phyloP scores from a whole-genome alignment of 2,888 invertebrate genomes.

The Aporophyla nigra region DNA sequence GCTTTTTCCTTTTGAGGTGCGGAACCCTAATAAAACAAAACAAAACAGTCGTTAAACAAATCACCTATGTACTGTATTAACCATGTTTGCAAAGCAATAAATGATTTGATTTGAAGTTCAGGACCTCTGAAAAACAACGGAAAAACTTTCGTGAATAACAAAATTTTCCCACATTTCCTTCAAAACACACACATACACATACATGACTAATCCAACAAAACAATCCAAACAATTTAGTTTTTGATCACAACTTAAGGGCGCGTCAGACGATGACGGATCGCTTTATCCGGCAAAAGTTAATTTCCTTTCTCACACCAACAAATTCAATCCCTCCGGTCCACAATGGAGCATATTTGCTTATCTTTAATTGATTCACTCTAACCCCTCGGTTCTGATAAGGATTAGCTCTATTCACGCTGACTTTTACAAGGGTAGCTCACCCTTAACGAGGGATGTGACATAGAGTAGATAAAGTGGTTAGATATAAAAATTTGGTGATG shows the following conservation, averaged over 20 bases:
- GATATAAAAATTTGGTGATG: fast-evolving
- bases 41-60: no score
- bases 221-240: slow-evolving; percentile 80
- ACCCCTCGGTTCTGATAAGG: slow-evolving; percentile 87
- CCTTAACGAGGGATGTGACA: slow-evolving; percentile 84
- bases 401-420: slow-evolving; percentile 90
- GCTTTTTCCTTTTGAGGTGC: no score
- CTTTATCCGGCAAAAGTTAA: slow-evolving; percentile 87
- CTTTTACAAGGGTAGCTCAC: slow-evolving; percentile 89
- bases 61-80: no score
- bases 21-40: no score
- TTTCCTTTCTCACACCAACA: slow-evolving; percentile 88
- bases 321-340: slow-evolving; percentile 83
- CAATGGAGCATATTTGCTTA: slow-evolving; percentile 90
- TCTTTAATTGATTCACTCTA: slow-evolving; percentile 91
- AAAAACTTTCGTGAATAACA: not conserved
- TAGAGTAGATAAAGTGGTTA: slow-evolving; percentile 67
- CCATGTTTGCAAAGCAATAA: no score
- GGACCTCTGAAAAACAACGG: not conserved
- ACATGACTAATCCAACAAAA: slow-evolving; percentile 56
- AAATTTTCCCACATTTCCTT: slow-evolving; percentile 20
- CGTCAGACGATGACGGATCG: slow-evolving; percentile 84
- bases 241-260: slow-evolving; percentile 74
- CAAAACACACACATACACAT: slow-evolving; percentile 37
- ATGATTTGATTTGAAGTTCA: not conserved